A percentile compares a stretch with the other conserved stretches of the same genome.
Conservation (phyloP, 2,888 invertebrate genomes). For the Brachyopa scutellaris region DNA sequence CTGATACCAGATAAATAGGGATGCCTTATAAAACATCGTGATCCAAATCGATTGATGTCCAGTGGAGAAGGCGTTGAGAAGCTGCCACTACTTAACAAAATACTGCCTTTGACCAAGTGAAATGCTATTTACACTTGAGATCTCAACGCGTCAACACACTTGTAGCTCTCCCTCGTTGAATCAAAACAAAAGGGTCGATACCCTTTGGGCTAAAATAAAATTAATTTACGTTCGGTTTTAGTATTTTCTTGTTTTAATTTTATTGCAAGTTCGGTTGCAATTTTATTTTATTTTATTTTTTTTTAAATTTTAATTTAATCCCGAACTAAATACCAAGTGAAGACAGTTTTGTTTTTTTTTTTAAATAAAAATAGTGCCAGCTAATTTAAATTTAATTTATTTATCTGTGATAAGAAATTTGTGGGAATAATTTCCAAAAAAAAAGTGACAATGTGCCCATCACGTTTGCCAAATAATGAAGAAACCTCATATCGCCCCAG, state of each 20-base stretch:
- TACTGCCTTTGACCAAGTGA: constrained; percentile 42
- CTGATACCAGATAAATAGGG: constrained; percentile 28
- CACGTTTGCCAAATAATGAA: constrained; percentile 54
- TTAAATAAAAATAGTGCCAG: neutral
- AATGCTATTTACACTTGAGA: constrained; percentile 54
- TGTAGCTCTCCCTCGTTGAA: neutral
- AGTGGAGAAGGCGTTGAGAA: constrained; percentile 29
- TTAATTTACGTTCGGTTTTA: neutral
- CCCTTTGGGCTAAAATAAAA: neutral
- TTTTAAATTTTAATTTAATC: neutral
- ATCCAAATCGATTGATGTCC: constrained; percentile 63
- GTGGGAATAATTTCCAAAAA: constrained; percentile 9
- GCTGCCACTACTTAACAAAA: constrained; percentile 21
- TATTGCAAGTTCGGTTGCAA: constrained; percentile 8
- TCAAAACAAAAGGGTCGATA: neutral
- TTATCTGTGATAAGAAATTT: constrained; percentile 20
- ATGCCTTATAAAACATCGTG: constrained; percentile 50
- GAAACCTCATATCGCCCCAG: constrained; percentile 30
- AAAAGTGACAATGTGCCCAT: constrained; percentile 38
- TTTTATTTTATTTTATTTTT: neutral
- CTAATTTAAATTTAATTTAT: neutral
- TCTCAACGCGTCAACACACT: constrained; percentile 49
- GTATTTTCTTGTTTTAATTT: neutral
- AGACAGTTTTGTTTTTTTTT: too few relatives aligned
- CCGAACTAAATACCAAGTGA: neutral